Base-by-base conservation (phyloP, 2,113 vertebrate species). In the Hyaena hyaena region DNA sequence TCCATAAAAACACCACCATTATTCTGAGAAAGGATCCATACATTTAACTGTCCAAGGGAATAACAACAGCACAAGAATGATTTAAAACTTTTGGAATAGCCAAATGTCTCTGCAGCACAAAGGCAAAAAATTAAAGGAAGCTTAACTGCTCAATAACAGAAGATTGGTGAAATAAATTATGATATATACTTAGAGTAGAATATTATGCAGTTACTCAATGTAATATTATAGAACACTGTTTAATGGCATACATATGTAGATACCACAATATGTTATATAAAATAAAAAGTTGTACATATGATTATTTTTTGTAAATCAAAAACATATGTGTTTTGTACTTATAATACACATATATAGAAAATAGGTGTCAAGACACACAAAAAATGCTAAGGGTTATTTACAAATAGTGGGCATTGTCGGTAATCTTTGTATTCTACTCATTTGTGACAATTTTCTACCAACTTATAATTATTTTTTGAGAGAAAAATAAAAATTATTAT, bases 381-480 rank as follows among this genome's bases (percentile, higher is more conserved):
- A 65, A 85, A 83, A 90, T 63, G 3, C 14, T 92, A 19, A 82
- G 43, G 28, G 2, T 53, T 92, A 71, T 65, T 95, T 90, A 89
- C 3, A 94, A 61, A 66, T 90, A n/a, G 14, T 79, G 1, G 19
- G 5, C 50, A 79, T 19, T 65, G 1, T 66, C 39, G 8, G 2
- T 88, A 82, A 93, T 55, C 23, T 85, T 84, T 74, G 26, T 68
- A 58, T 19, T 96, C 33, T 55, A 63, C 45, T 77, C 53, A 92
- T 61, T 90, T 96, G 3, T 79, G 89, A 88, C 84, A 43, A 43
- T 43, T 65, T 95, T 88, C 17, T 88, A 74, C 14, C 55, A 69
- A 90, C 16, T 65, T 90, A 4, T 35, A 97, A 92, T 82, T 86
- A 82, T 86, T 95, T 88, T 86, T 90, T 90, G 0, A 12, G 79